phyloP scores from a whole-genome alignment of 2,113 vertebrate genomes.

The Hoplias malabaricus region DNA sequence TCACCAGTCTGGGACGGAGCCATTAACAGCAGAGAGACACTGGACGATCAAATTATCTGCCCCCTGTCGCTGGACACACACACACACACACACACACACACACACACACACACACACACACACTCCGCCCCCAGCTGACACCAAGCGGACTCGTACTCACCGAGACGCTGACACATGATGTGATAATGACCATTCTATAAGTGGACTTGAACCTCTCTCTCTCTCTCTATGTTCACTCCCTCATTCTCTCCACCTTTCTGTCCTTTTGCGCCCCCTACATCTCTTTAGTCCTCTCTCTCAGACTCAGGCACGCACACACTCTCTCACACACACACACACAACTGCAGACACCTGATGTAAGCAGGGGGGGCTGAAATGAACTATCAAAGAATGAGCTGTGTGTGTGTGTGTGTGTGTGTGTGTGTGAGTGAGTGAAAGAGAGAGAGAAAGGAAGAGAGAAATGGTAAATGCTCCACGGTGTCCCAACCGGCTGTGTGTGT shows the following conservation, averaged over 20 bases:
- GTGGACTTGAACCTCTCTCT: neutral
- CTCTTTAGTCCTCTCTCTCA: neutral
- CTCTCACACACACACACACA: slow-evolving; percentile 33
- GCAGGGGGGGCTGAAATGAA: slow-evolving; percentile 23
- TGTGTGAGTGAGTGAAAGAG: neutral
- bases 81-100: neutral
- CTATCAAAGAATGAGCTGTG: slow-evolving; percentile 15
- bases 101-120: neutral
- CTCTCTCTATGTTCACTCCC: neutral
- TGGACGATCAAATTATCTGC: slow-evolving; percentile 50
- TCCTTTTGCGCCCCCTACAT: slow-evolving; percentile 1
- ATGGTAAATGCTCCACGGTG: slow-evolving; percentile 17
- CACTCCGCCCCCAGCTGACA: neutral
- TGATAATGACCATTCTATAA: slow-evolving; percentile 3
- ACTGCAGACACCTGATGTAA: slow-evolving; percentile 51
- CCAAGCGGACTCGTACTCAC: slow-evolving; percentile 1
- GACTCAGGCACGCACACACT: slow-evolving; percentile 1
- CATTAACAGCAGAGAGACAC: slow-evolving; percentile 43
- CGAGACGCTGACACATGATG: slow-evolving; percentile 24
- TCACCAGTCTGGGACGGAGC: slow-evolving; percentile 26
- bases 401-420: neutral
- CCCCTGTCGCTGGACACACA: slow-evolving; percentile 26
- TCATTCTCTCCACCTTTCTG: neutral
- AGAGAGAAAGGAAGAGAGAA: slow-evolving; percentile 6
- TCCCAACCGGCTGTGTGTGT: slow-evolving; percentile 20